A percentile compares a stretch with the other conserved stretches of the same genome.
phyloP scores from a whole-genome alignment of 2,888 invertebrate species.

The Auanema sp. region DNA sequence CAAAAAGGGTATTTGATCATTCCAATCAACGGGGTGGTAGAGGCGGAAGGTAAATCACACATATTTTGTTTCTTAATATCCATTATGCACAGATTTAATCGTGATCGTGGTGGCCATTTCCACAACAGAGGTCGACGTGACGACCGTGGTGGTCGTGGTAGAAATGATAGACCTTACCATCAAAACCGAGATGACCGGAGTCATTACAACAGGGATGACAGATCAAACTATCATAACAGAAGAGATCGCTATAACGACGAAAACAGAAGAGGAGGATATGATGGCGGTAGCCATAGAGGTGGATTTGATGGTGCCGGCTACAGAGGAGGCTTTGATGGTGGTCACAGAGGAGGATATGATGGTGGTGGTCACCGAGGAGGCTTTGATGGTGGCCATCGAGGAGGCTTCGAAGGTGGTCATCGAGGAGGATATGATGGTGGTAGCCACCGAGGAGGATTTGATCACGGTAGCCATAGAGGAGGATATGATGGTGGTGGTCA shows the following conservation, averaged over 20 bases:
- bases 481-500: neutral
- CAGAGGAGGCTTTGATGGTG: too few species aligned
- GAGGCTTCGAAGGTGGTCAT: too few species aligned
- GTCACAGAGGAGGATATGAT: conserved; percentile 3
- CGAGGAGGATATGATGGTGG: neutral
- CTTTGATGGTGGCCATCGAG: neutral
- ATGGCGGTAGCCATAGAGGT: too few species aligned
- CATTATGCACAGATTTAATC: neutral
- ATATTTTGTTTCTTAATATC: neutral
- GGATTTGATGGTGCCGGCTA: too few species aligned
- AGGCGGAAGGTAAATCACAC: conserved; percentile 6
- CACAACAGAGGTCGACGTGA: conserved; percentile 3
- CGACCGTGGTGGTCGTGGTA: neutral
- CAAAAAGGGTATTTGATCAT: conserved; percentile 14
- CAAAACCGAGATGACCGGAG: too few species aligned
- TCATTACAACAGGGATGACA: too few species aligned
- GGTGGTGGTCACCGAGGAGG: conserved; percentile 7
- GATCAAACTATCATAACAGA: too few species aligned
- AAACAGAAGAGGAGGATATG: too few species aligned
- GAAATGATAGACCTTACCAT: too few species aligned
- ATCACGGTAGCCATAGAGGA: neutral
- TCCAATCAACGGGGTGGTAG: neutral
- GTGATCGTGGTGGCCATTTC: conserved; percentile 2
- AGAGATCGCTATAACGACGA: too few species aligned
- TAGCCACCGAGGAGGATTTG: conserved; percentile 2